Evolutionary conservation across 2,888 invertebrate species (phyloP).

Genomic region (Phyllotreta striolata): DNA sequence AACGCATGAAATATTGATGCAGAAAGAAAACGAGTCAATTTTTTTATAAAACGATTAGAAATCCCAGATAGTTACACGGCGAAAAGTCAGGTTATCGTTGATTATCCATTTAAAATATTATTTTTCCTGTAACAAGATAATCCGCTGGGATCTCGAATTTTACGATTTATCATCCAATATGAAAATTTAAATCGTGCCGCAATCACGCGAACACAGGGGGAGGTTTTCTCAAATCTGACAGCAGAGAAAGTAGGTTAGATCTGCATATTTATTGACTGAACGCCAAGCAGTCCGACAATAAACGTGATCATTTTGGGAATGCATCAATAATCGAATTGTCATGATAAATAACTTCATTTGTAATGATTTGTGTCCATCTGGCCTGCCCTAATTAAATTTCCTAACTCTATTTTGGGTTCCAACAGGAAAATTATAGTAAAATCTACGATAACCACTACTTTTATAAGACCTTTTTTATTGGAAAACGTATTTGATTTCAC

Average conservation of each 20-base stretch:
- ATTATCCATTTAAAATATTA: too few relatives aligned
- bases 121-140: neutral
- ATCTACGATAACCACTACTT: too few relatives aligned
- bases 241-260: constrained; percentile 15
- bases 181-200: constrained; percentile 16
- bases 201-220: constrained; percentile 1
- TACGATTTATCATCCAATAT: constrained; percentile 16
- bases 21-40: too few relatives aligned
- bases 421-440: too few relatives aligned
- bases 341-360: constrained; percentile 16
- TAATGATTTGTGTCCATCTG: neutral
- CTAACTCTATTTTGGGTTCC: too few relatives aligned
- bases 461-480: too few relatives aligned
- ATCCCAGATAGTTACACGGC: too few relatives aligned
- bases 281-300: constrained; percentile 9
- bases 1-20: too few relatives aligned
- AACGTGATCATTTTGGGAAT: constrained; percentile 17
- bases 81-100: too few relatives aligned
- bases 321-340: constrained; percentile 7
- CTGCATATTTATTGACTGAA: constrained; percentile 21
- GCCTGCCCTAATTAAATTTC: too few relatives aligned
- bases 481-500: neutral
- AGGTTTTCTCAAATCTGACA: constrained; percentile 16
- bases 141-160: constrained; percentile 1
- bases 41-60: too few relatives aligned